phyloP scores from a whole-genome alignment of 1,140 invertebrate genomes.

The Diorhabda carinulata region DNA sequence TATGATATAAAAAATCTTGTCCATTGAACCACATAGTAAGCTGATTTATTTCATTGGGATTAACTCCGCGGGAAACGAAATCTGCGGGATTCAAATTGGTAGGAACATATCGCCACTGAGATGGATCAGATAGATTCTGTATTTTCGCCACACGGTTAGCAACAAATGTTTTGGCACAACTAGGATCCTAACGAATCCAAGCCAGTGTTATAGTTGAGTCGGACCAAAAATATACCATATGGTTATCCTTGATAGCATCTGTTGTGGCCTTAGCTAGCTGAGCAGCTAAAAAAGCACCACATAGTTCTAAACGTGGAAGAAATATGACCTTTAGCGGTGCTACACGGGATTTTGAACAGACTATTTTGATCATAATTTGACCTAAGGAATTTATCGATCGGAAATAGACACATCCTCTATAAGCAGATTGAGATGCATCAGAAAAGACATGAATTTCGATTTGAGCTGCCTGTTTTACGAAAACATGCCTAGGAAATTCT shows the following conservation, averaged over 20 bases:
- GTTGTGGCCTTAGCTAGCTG: slow-evolving; percentile 4
- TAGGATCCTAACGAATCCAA: slow-evolving; percentile 36
- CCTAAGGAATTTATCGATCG: not conserved
- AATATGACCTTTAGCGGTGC: slow-evolving; percentile 17
- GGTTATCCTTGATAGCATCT: not conserved
- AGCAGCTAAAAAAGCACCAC: slow-evolving; percentile 14
- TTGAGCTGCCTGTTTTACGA: too few species aligned
- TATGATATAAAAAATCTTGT: not conserved
- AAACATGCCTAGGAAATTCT: too few species aligned
- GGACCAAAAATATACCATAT: slow-evolving; percentile 12
- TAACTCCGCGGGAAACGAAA: slow-evolving; percentile 44
- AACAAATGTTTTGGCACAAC: slow-evolving; percentile 38
- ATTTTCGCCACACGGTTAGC: slow-evolving; percentile 42
- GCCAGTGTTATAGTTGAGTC: slow-evolving; percentile 25
- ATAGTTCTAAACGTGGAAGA: slow-evolving; percentile 21
- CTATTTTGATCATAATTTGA: not conserved
- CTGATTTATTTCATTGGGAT: slow-evolving; percentile 24
- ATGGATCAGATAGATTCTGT: slow-evolving; percentile 35
- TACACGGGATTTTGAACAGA: slow-evolving; percentile 18
- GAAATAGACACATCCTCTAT: slow-evolving; percentile 13
- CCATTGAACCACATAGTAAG: slow-evolving; percentile 42
- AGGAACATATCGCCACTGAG: slow-evolving; percentile 42
- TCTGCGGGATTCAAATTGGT: slow-evolving; percentile 48
- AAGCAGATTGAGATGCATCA: slow-evolving; percentile 12
- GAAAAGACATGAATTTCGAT: slow-evolving; percentile 22